phyloP scores from a whole-genome alignment of 2,888 invertebrate genomes.

The Osmoderma eremita region DNA sequence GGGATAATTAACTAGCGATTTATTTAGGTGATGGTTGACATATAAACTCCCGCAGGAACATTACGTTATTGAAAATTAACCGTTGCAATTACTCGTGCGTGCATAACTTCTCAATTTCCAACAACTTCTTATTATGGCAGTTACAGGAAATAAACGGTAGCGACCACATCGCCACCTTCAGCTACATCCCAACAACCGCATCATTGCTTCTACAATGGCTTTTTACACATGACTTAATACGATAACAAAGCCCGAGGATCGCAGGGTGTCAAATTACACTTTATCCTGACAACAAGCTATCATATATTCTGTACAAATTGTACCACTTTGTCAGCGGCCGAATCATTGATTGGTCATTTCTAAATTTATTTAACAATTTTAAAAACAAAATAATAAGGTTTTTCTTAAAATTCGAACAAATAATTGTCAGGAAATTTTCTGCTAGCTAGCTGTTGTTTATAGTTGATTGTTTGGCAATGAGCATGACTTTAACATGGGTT shows the following conservation, averaged over 20 bases:
- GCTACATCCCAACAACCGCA: conserved; percentile 13
- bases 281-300: not conserved
- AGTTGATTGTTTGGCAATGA: too few species aligned
- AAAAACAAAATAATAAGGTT: too few species aligned
- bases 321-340: too few species aligned
- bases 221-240: conserved; percentile 34
- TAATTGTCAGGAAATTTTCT: too few species aligned
- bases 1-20: too few species aligned
- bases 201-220: conserved; percentile 21
- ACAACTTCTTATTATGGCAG: conserved; percentile 25
- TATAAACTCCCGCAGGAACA: not conserved
- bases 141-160: conserved; percentile 33
- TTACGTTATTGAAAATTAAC: conserved; percentile 9
- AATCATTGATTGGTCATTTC: too few species aligned
- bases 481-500: too few species aligned
- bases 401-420: too few species aligned
- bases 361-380: too few species aligned
- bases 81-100: conserved; percentile 29
- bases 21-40: too few species aligned
- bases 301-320: too few species aligned
- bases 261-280: conserved; percentile 17
- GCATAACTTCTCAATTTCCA: conserved; percentile 36
- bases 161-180: conserved; percentile 18
- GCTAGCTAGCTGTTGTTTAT: too few species aligned
- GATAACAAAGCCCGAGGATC: conserved; percentile 30